phyloP scores from a whole-genome alignment of 2,797 vertebrate genomes.

The Darevskia nairensis region DNA sequence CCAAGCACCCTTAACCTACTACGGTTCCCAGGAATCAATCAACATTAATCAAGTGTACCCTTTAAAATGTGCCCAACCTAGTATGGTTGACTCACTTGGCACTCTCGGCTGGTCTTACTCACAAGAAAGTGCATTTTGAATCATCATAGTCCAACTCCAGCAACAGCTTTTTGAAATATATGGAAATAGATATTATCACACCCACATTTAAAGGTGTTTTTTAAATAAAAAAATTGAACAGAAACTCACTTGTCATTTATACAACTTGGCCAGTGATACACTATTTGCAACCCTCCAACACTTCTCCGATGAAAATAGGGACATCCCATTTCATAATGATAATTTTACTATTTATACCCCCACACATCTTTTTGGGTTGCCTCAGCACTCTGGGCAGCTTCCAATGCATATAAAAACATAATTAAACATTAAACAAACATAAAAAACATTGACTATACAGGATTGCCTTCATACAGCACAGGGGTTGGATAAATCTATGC shows the following conservation, averaged over 20 bases:
- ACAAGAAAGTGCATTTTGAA: slow-evolving; percentile 9
- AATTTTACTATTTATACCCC: too few relatives aligned
- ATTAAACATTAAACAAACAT: too few relatives aligned
- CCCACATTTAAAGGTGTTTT: neutral
- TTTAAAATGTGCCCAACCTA: neutral
- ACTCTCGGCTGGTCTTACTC: neutral
- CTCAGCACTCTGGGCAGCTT: too few relatives aligned
- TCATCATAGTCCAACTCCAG: neutral
- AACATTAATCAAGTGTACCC: neutral
- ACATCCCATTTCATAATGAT: too few relatives aligned
- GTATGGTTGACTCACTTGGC: neutral
- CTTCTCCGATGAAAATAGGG: too few relatives aligned
- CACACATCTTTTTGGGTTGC: too few relatives aligned
- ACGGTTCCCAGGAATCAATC: neutral
- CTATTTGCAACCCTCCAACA: neutral
- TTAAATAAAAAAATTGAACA: slow-evolving; percentile 10
- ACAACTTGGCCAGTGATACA: neutral
- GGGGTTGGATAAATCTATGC: too few relatives aligned
- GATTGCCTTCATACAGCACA: too few relatives aligned
- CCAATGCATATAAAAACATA: too few relatives aligned
- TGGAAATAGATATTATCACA: neutral
- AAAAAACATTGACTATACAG: too few relatives aligned
- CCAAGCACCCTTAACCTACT: too few relatives aligned
- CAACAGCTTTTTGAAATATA: neutral
- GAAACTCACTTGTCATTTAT: neutral